Evolutionary conservation across 2,888 invertebrate genomes (phyloP), one percentile per base, ranked within the genome.

Genomic region (Lasioglossum pauxillum): DNA sequence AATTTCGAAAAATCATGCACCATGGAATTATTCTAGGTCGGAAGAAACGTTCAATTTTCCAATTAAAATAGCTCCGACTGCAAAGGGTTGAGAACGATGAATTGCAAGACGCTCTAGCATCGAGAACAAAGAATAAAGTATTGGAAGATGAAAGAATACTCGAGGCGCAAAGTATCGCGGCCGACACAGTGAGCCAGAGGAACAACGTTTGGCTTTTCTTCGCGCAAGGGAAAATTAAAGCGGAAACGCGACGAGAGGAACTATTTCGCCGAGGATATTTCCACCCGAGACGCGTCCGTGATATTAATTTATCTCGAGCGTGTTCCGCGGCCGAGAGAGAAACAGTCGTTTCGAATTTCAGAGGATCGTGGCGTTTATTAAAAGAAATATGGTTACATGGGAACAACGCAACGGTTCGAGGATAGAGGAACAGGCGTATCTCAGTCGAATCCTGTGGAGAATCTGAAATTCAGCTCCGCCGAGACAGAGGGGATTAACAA

Each of bases 251-350:
- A 23, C 67, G 35, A 4, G 35, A 23, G 67, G 10, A 35, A 69
- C 31, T 27, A 27, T 31, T 31, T 31, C 35, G 23, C 35, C 67
- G 38, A 10, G 5, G 38, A 7, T 64, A 64, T 64, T 64, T 64
- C 64, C 64, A 23, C 31, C 2, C 16, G 67, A 69, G 35, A 69
- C 67, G 38, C 35, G 67, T 31, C 35, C 35, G 35, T 69, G 38
- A 69, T 69, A 69, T 69, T 69, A 69, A 69, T 69, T 69, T 35
- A 64, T 19, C 64, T 69, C 38, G 38, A 38, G 38, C 38, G 38
- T 12, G 57, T 57, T 12, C 57, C 57, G 12, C 57, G 23, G 64
- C 19, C 19, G 16, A 16, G 19, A 16, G 19, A 3, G 31, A 8
- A 35, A 64, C 64, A 14, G 64, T 19, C 64, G 31, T 64, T 31